Percentiles rank a stretch among this genome's conserved stretches.
These are phyloP conservation scores for Deilephila elpenor DNA, from an alignment of 2,888 invertebrate genomes.

Conservation along the genomic window DNA sequence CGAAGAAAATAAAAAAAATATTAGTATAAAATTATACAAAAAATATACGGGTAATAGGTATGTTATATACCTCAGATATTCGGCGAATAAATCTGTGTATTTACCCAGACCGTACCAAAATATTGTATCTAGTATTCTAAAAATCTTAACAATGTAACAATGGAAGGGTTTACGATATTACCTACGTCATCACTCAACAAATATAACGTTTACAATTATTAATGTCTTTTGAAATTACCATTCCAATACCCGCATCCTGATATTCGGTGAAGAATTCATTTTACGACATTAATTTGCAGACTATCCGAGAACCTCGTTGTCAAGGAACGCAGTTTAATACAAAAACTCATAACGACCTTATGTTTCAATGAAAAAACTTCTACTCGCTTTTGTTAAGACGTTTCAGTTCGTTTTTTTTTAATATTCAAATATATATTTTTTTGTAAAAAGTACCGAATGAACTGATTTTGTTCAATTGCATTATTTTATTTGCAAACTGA, in stretches of 20 bases:
- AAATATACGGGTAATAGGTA: too few relatives aligned
- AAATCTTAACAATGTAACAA: neutral
- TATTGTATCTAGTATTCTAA: neutral
- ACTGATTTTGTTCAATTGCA: too few relatives aligned
- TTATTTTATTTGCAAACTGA: too few relatives aligned
- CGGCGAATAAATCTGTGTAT: too few relatives aligned
- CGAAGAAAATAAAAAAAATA: too few relatives aligned
- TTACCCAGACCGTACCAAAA: neutral
- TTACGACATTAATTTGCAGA: neutral
- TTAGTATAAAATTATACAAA: too few relatives aligned
- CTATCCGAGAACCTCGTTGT: neutral
- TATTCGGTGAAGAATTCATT: neutral
- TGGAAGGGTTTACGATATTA: slow-evolving; percentile 1
- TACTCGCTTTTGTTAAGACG: neutral
- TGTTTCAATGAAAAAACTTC: slow-evolving; percentile 12
- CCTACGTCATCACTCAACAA: neutral
- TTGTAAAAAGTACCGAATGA: too few relatives aligned
- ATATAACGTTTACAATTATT: neutral
- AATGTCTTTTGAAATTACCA: neutral
- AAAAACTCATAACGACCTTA: slow-evolving; percentile 17
- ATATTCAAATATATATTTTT: too few relatives aligned
- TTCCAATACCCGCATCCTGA: neutral
- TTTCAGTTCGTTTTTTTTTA: neutral
- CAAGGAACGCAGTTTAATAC: slow-evolving; percentile 11
- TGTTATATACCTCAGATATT: too few relatives aligned